A percentile compares a stretch with the other conserved stretches of the same genome.
Evolutionary conservation across 2,797 vertebrate species (phyloP).

Genomic region (Syndactyla subalaris): DNA sequence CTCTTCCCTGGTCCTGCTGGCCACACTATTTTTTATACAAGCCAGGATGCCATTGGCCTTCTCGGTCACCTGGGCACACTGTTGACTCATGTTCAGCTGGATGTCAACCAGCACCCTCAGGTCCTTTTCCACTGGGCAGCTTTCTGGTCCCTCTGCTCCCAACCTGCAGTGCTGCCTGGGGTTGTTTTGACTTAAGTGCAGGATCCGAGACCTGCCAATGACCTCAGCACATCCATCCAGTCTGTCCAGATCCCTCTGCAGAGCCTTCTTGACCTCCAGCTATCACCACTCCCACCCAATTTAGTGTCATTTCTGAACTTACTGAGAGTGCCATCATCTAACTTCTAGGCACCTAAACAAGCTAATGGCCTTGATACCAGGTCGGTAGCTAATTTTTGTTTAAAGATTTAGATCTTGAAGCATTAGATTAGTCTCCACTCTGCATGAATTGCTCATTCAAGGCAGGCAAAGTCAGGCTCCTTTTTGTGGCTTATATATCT

Average conservation of each 20-base stretch:
- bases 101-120: background rate
- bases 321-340: background rate
- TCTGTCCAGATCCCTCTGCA: background rate
- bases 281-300: background rate
- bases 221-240: background rate
- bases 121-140: background rate
- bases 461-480: background rate
- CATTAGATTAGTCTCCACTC: background rate
- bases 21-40: rapidly evolving
- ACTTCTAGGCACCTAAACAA: background rate
- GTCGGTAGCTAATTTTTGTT: background rate
- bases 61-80: background rate
- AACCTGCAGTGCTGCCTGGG: rapidly evolving
- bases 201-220: rapidly evolving
- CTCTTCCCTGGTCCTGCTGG: rapidly evolving
- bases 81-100: background rate
- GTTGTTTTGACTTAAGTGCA: background rate
- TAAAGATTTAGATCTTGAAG: background rate
- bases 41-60: background rate
- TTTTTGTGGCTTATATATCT: background rate
- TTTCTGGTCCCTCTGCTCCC: background rate
- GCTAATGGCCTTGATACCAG: background rate
- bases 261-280: background rate
- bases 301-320: background rate
- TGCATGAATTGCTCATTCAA: background rate